Percentiles rank a stretch among this genome's conserved stretches.
Evolutionary conservation across 2,888 invertebrate genomes (phyloP).

Genomic region (Machimus atricapillus): DNA sequence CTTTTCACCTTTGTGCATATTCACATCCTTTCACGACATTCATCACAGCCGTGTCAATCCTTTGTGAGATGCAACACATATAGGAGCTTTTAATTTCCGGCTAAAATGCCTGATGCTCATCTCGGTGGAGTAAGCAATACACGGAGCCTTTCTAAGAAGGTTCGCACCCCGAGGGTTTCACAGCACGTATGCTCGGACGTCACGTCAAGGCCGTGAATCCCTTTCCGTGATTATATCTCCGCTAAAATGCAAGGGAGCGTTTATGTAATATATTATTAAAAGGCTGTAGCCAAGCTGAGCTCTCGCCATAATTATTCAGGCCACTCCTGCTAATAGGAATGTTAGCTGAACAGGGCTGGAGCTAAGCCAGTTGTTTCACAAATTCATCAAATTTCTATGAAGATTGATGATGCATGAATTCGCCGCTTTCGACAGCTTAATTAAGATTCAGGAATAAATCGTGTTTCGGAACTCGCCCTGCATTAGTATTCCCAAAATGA

Average conservation of each 20-base stretch:
- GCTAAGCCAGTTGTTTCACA: neutral
- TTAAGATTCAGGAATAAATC: slow-evolving; percentile 27
- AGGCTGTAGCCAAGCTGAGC: neutral
- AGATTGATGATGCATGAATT: slow-evolving; percentile 26
- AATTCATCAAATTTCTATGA: slow-evolving; percentile 19
- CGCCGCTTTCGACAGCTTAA: slow-evolving; percentile 18
- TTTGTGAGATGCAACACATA: neutral
- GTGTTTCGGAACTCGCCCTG: neutral
- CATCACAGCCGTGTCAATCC: neutral
- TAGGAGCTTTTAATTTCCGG: neutral
- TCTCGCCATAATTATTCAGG: neutral
- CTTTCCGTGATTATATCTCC: neutral
- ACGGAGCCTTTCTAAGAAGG: neutral
- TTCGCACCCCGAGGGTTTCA: neutral
- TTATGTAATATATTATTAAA: neutral
- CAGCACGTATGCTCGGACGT: neutral
- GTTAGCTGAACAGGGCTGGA: neutral
- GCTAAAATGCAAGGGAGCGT: neutral
- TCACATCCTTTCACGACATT: neutral
- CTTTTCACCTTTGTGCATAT: neutral
- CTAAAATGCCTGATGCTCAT: neutral
- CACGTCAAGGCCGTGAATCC: neutral
- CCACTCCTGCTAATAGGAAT: neutral
- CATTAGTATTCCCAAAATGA: slow-evolving; percentile 8
- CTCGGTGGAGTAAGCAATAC: neutral